These are phyloP conservation scores for Ondatra zibethicus DNA, from an alignment of 2,113 vertebrate species.

Conservation along the genomic window DNA sequence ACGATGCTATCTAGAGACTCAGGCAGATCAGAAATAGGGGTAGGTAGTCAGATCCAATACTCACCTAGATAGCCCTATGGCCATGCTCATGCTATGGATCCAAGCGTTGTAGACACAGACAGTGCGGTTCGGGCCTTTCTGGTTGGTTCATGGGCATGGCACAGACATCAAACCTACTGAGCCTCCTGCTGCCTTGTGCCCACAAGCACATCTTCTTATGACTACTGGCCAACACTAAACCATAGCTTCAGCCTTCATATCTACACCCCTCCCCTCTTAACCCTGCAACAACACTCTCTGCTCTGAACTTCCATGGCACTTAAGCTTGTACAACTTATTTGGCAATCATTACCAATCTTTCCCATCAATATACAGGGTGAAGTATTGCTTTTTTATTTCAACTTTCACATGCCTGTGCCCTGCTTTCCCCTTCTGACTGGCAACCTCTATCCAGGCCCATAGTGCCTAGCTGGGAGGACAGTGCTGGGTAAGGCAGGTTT, in stretches of 20 bases:
- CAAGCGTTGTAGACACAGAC: not conserved
- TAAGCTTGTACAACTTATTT: too few relatives aligned
- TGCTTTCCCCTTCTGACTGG: not conserved
- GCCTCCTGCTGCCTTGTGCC: too few relatives aligned
- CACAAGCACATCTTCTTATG: not conserved
- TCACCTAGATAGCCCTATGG: not conserved
- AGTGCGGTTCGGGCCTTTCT: not conserved
- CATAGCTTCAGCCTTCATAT: not conserved
- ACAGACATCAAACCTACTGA: not conserved
- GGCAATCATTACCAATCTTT: not conserved
- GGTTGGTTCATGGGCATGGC: not conserved
- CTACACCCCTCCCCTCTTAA: not conserved
- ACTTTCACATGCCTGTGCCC: not conserved
- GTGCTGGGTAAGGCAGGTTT: fast-evolving
- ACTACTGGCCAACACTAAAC: not conserved
- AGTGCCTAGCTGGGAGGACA: not conserved
- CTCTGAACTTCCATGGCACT: not conserved
- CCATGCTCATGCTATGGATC: not conserved
- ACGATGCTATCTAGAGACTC: not conserved
- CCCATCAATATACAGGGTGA: not conserved
- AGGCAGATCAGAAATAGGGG: not conserved
- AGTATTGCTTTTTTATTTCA: not conserved
- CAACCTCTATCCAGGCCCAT: not conserved
- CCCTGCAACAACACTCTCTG: not conserved
- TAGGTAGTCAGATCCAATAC: not conserved